These are phyloP conservation scores for Xestia c-nigrum DNA, from an alignment of 2,888 invertebrate genomes.

Conservation along the genomic window DNA sequence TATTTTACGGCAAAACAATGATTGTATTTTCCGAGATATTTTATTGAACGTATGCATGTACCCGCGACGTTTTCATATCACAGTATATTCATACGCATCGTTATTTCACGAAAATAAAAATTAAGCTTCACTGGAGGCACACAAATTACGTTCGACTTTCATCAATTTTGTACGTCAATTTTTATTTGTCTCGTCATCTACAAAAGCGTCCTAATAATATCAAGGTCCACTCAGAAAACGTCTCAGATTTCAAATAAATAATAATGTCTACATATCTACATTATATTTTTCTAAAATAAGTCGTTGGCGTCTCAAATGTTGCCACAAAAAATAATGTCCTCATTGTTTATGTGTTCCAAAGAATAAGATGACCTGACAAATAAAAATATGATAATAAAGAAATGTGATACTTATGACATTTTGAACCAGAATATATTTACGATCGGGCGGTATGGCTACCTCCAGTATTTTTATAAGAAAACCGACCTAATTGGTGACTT, in stretches of 20 bases:
- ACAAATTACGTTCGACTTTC: constrained; percentile 42
- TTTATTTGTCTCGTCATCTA: constrained; percentile 37
- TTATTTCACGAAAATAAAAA: constrained; percentile 27
- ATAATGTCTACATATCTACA: constrained; percentile 9
- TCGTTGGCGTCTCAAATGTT: constrained; percentile 24
- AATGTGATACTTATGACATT: constrained; percentile 63
- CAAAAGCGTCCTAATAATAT: constrained; percentile 39
- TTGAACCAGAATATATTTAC: constrained; percentile 60
- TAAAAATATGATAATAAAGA: constrained; percentile 52
- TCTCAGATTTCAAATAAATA: constrained; percentile 55
- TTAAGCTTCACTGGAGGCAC: background rate
- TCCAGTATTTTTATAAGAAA: constrained; percentile 73
- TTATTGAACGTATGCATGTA: constrained; percentile 30
- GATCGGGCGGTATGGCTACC: constrained; percentile 47
- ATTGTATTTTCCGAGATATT: constrained; percentile 32
- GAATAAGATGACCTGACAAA: constrained; percentile 55
- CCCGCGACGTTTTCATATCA: constrained; percentile 41
- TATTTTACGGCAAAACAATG: constrained; percentile 38
- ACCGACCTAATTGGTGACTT: constrained; percentile 77
- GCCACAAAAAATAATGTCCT: constrained; percentile 39
- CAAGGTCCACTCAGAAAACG: constrained; percentile 33
- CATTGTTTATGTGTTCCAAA: constrained; percentile 50
- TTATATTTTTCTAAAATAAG: constrained; percentile 31
- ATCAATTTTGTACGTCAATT: constrained; percentile 44
- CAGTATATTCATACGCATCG: background rate